Base-by-base conservation (phyloP, 2,888 invertebrate species). In the Nomada goodeniana region DNA sequence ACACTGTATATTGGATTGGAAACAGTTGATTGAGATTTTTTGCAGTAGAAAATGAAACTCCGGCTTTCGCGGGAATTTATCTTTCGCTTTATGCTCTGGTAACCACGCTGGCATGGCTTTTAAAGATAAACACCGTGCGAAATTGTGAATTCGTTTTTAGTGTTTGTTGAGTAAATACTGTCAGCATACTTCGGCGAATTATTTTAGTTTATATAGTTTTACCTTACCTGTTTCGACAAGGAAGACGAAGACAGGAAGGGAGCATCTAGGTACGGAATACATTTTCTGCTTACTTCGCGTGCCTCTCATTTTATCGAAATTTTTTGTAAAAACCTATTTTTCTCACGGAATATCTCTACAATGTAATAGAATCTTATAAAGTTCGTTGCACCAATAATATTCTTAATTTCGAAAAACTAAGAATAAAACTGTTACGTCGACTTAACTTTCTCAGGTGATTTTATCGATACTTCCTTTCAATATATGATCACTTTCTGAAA, bases 121-220 rank as follows among this genome's bases (percentile, higher is more conserved):
- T 29, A 57, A 57, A 55, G 44, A 64, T 73, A 73, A 73, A 57
- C 20, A 64, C 44, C 15, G 11, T 29, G 55, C 29, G 36, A 55
- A 72, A 63, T 52, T 42, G 26, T 9, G 44, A 18, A 63, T 55
- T 42, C 55, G 44, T 72, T 64, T 72, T 53, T 55, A 55, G 11
- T 64, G n/a, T 64, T 73, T 73, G 65, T 11, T 18, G 29, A 18
- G 65, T 55, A 64, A 64, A 73, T 20, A 73, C 5, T 4, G 44
- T 15, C 13, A 10, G 15, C 5, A n/a, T 47, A 10, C 29, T 44
- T 44, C 18, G 11, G 13, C 4, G n/a, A 52, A 44, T 73, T 73
- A 55, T 64, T 64, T 65, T 18, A 55, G 7, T 64, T 15, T 47
- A 23, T 26, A 42, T 47, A 55, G 15, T 47, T 65, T 64, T 15